Conservation (phyloP, 37 sponge, comb jelly and placozoan species). For the Spongia lamella region DNA sequence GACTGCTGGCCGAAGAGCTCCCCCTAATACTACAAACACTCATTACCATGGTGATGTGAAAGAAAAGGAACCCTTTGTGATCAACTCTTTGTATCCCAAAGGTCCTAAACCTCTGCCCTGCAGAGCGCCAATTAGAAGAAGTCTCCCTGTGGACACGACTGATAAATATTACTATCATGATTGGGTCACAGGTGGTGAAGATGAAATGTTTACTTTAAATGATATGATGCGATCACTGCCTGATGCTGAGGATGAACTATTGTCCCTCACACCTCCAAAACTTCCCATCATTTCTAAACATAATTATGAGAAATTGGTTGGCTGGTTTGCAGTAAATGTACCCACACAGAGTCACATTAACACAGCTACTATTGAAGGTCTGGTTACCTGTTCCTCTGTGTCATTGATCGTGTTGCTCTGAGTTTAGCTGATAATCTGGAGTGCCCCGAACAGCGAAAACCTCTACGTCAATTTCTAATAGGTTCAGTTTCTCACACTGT, state of each 20-base stretch:
- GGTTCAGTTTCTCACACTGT: conserved; percentile 34
- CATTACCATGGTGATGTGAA: conserved; percentile 27
- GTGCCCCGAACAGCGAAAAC: conserved; percentile 28
- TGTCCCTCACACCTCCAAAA: background rate
- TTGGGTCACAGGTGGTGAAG: background rate
- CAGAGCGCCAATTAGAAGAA: conserved; percentile 29
- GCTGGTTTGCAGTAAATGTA: conserved; percentile 71
- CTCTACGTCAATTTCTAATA: conserved; percentile 47
- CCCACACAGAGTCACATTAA: conserved; percentile 58
- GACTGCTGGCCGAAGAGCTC: too few species aligned
- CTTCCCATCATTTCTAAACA: conserved; percentile 48
- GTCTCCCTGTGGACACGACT: background rate
- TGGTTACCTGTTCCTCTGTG: too few species aligned
- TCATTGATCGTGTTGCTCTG: too few species aligned
- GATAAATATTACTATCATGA: background rate
- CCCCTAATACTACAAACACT: background rate
- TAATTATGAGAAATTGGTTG: conserved; percentile 72
- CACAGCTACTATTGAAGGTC: conserved; percentile 34
- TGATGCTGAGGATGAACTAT: background rate
- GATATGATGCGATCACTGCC: conserved; percentile 6
- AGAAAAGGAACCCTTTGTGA: conserved; percentile 1
- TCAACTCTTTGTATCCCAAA: conserved; percentile 51
- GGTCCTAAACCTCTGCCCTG: conserved; percentile 55
- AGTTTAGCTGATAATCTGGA: conserved; percentile 9
- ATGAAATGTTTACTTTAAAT: conserved; percentile 11